These are phyloP conservation scores for Lampris incognitus DNA, from an alignment of 2,113 vertebrate genomes.

Conservation along the genomic window DNA sequence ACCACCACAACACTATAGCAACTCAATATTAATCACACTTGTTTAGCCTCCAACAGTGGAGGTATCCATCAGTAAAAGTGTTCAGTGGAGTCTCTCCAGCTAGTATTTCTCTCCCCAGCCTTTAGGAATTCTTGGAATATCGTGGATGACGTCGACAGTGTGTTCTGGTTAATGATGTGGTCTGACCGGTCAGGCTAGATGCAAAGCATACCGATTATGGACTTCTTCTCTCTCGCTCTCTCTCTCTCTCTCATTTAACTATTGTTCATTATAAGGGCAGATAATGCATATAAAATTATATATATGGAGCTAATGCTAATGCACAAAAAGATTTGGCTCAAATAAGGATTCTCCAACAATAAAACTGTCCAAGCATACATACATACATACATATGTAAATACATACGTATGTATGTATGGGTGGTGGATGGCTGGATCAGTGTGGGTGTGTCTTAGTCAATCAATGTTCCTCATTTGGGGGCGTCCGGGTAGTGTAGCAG, in stretches of 20 bases:
- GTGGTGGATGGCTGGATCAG: too few species aligned
- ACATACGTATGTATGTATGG: too few species aligned
- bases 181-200: slow-evolving; percentile 63
- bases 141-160: slow-evolving; percentile 29
- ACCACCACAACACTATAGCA: background rate
- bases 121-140: slow-evolving; percentile 49
- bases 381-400: too few species aligned
- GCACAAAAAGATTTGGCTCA: too few species aligned
- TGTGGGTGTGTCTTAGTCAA: too few species aligned
- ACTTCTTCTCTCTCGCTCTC: slow-evolving; percentile 23
- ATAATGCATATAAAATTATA: background rate
- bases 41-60: too few species aligned
- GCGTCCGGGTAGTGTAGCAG: too few species aligned
- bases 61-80: slow-evolving; percentile 9
- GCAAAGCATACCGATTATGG: slow-evolving; percentile 40
- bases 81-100: slow-evolving; percentile 7
- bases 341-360: too few species aligned
- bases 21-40: too few species aligned
- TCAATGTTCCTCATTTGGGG: too few species aligned
- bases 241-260: background rate
- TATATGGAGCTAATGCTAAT: too few species aligned
- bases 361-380: too few species aligned
- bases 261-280: background rate
- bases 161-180: slow-evolving; percentile 52
- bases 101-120: background rate